These are phyloP conservation scores for Hypsibius dujardini DNA, from an alignment of 1,140 invertebrate species.

Conservation along the genomic window DNA sequence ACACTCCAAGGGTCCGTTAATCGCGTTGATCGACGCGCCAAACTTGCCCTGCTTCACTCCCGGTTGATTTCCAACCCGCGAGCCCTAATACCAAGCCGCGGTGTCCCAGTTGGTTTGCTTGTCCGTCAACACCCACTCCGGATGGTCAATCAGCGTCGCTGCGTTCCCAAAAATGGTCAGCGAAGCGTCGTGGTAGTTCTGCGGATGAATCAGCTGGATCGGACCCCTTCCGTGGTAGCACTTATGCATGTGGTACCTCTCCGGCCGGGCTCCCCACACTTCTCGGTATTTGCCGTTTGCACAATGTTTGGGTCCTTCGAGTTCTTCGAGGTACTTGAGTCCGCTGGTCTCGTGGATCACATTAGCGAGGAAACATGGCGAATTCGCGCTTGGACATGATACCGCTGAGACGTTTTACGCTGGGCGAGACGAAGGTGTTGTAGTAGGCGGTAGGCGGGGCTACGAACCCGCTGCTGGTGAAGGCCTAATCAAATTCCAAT, in stretches of 20 bases:
- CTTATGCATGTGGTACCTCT: not conserved
- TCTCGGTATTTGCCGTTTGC: too few species aligned
- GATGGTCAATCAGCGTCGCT: not conserved
- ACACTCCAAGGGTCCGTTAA: too few species aligned
- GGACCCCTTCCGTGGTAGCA: not conserved
- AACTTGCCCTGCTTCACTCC: too few species aligned
- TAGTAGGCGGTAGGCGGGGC: too few species aligned
- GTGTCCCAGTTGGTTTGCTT: not conserved
- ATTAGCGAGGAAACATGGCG: not conserved
- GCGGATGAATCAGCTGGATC: not conserved
- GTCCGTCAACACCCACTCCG: not conserved
- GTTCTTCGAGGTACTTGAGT: not conserved
- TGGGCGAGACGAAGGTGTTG: too few species aligned
- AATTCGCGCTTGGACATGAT: not conserved
- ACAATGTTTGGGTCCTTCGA: not conserved
- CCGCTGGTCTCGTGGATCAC: not conserved
- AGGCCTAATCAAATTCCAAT: too few species aligned
- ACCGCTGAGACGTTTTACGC: too few species aligned
- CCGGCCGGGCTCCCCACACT: not conserved
- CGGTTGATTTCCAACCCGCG: not conserved
- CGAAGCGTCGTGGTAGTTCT: slow-evolving; percentile 1
- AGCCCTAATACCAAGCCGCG: not conserved
- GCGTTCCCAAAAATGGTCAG: not conserved
- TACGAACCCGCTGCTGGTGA: too few species aligned
- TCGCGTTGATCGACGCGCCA: too few species aligned